Conservation (phyloP, 2,888 invertebrate genomes). For the Drosophila emarginata region DNA sequence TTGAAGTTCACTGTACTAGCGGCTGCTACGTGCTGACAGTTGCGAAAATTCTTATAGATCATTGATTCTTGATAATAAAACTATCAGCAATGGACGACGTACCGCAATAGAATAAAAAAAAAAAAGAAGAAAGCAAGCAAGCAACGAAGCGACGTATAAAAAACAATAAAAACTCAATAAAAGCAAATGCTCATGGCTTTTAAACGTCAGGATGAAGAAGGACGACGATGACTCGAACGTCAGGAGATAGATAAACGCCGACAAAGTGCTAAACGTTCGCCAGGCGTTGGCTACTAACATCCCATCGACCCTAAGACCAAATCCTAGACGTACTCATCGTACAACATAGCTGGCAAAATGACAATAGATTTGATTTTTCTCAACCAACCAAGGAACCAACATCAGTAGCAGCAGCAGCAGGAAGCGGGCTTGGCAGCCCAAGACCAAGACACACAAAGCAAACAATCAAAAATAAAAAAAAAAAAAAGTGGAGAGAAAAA, state of each 20-base stretch:
- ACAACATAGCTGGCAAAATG: slow-evolving; percentile 66
- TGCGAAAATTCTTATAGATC: slow-evolving; percentile 65
- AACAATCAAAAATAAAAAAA: slow-evolving; percentile 58
- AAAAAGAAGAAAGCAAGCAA: slow-evolving; percentile 7
- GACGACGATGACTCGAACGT: slow-evolving; percentile 35
- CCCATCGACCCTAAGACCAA: slow-evolving; percentile 16
- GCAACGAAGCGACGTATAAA: slow-evolving; percentile 51
- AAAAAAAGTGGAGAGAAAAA: too few species aligned
- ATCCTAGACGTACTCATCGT: slow-evolving; percentile 41
- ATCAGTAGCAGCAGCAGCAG: slow-evolving; percentile 7
- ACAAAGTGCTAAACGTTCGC: slow-evolving; percentile 57
- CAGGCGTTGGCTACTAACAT: not conserved
- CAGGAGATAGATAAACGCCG: slow-evolving; percentile 46
- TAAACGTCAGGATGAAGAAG: slow-evolving; percentile 53
- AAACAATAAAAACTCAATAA: slow-evolving; percentile 77
- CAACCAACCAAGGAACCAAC: slow-evolving; percentile 31
- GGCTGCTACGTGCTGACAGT: slow-evolving; percentile 40
- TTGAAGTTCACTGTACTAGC: slow-evolving; percentile 16
- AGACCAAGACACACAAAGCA: slow-evolving; percentile 72
- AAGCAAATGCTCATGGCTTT: slow-evolving; percentile 73
- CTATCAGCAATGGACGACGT: slow-evolving; percentile 56
- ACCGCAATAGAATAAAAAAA: slow-evolving; percentile 30
- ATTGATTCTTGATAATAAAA: slow-evolving; percentile 72
- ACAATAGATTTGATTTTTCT: slow-evolving; percentile 75
- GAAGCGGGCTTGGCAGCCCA: slow-evolving; percentile 48